A percentile compares a stretch with the other conserved stretches of the same genome.
These are phyloP conservation scores for Luperina nickerlii DNA, from an alignment of 2,888 invertebrate species.

Conservation along the genomic window DNA sequence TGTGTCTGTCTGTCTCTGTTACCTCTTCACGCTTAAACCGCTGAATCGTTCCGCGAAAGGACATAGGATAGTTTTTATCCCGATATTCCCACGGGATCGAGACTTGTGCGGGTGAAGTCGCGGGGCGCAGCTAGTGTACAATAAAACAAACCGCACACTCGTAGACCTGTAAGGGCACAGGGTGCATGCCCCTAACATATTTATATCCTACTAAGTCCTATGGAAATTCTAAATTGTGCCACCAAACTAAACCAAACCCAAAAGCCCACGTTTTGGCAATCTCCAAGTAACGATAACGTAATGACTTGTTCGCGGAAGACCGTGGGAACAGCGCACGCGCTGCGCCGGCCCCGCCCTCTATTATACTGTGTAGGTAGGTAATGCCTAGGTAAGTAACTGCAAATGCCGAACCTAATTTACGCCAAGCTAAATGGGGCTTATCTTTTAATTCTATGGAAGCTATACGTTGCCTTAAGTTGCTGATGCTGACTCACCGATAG, in stretches of 20 bases:
- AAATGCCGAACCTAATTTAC: background rate
- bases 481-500: background rate
- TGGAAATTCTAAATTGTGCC: background rate
- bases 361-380: background rate
- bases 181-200: no score
- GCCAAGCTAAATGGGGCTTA: conserved; percentile 1
- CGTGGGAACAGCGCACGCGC: conserved; percentile 38
- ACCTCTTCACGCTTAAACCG: no score
- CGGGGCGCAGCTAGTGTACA: background rate
- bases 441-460: conserved; percentile 10
- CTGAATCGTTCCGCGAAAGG: no score
- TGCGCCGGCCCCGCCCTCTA: no score
- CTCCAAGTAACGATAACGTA: conserved; percentile 34
- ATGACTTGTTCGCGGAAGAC: conserved; percentile 56
- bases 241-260: background rate
- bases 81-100: no score
- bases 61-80: no score
- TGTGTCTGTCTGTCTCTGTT: no score
- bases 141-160: background rate
- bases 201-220: background rate
- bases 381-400: background rate
- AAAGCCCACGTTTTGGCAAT: background rate
- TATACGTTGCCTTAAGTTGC: background rate
- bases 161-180: no score
- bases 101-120: no score